Conservation (phyloP, 2,113 vertebrate genomes). For the Fulmarus glacialis region DNA sequence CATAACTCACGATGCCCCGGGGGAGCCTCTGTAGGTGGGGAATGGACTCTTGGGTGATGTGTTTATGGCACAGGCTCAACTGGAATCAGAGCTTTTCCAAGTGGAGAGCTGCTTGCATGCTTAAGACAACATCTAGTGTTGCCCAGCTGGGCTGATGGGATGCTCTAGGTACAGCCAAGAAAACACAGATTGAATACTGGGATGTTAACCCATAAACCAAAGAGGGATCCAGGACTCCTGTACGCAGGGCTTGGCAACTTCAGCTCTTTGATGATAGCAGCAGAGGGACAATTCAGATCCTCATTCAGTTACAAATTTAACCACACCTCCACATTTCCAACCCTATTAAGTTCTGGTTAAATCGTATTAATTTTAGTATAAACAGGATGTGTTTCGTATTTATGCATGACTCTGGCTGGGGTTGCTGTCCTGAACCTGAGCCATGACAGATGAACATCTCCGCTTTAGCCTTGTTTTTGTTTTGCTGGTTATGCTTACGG, state of each 20-base stretch:
- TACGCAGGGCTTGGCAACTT: neutral
- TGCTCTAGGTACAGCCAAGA: neutral
- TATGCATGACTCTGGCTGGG: neutral
- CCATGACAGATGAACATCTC: neutral
- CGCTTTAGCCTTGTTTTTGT: slow-evolving; percentile 36
- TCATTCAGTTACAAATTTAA: neutral
- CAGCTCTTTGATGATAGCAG: neutral
- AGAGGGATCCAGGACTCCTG: neutral
- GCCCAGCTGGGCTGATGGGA: slow-evolving; percentile 18
- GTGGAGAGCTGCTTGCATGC: neutral
- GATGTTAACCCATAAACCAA: neutral
- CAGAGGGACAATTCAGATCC: neutral
- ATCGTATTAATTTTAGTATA: neutral
- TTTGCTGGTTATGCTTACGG: slow-evolving; percentile 38
- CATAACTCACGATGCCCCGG: neutral
- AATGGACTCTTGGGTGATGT: slow-evolving; percentile 15
- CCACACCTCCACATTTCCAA: neutral
- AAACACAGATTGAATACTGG: neutral
- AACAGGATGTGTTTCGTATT: slow-evolving; percentile 37
- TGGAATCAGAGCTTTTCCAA: neutral
- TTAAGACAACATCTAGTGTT: neutral
- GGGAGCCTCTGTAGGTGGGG: neutral
- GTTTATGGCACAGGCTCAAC: neutral
- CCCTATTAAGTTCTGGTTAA: neutral
- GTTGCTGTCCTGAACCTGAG: neutral